Percentiles rank a stretch among this genome's conserved stretches.
phyloP scores from a whole-genome alignment of 1,140 invertebrate genomes.

The Agrypnia vestita region DNA sequence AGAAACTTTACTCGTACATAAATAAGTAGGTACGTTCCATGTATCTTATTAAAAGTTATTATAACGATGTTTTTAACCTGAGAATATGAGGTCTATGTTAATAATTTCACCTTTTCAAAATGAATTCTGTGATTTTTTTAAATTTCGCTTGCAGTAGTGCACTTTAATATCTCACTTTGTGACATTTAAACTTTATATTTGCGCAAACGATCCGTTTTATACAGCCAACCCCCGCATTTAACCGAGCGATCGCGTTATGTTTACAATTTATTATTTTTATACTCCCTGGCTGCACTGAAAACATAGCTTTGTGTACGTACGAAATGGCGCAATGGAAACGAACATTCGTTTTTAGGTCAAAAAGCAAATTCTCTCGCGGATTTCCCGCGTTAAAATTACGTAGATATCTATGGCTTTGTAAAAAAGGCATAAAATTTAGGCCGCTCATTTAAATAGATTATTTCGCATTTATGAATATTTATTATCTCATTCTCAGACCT shows the following conservation, averaged over 20 bases:
- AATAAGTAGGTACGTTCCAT: no score
- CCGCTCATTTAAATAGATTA: no score
- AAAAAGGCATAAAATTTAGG: no score
- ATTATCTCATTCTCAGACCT: no score
- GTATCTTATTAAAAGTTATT: no score
- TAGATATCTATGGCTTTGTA: no score
- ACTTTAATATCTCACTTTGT: neutral
- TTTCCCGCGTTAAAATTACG: no score
- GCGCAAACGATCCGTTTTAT: neutral
- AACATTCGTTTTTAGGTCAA: constrained; percentile 7
- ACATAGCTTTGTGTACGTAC: neutral
- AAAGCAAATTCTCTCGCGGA: constrained; percentile 60
- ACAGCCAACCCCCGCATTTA: neutral
- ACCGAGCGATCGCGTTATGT: constrained; percentile 11
- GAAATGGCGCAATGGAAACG: constrained; percentile 35
- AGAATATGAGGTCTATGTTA: no score
- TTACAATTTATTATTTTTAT: constrained; percentile 28
- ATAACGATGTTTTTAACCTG: no score
- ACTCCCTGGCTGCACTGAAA: neutral
- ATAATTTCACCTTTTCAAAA: no score
- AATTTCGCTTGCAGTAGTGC: neutral
- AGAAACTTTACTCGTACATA: no score
- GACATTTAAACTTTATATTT: neutral
- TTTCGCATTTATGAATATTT: no score
- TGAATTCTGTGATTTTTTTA: neutral